Conservation (phyloP, 2,113 vertebrate genomes). For the Kryptolebias marmoratus region DNA sequence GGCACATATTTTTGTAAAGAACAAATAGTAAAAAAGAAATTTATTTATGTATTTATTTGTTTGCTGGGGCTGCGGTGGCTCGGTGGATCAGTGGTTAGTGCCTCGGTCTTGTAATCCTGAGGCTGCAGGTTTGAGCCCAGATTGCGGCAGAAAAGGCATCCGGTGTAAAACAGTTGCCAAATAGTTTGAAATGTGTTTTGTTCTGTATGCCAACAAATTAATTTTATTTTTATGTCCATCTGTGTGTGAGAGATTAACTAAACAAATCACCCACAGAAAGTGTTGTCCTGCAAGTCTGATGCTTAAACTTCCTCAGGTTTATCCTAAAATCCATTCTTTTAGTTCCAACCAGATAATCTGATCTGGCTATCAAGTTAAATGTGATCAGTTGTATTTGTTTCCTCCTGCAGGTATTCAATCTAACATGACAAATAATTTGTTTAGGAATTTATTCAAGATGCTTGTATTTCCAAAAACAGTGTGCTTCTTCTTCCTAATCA, state of each 20-base stretch:
- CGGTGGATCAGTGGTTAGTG: too few species aligned
- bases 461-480: not conserved
- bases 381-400: constrained; percentile 3
- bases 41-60: constrained; percentile 5
- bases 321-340: not conserved
- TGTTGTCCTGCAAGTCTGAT: constrained; percentile 28
- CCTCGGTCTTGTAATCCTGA: too few species aligned
- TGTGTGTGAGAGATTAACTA: constrained; percentile 15
- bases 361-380: not conserved
- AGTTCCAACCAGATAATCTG: not conserved
- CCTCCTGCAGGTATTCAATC: not conserved
- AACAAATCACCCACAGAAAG: constrained; percentile 64
- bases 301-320: not conserved
- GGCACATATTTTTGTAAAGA: constrained; percentile 12
- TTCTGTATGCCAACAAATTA: constrained; percentile 73
- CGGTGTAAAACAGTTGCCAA: too few species aligned
- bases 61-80: not conserved
- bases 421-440: not conserved
- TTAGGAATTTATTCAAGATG: not conserved
- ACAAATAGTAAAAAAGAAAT: constrained; percentile 5
- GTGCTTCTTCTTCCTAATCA: not conserved
- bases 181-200: constrained; percentile 29
- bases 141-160: too few species aligned
- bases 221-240: constrained; percentile 76
- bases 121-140: too few species aligned